These are phyloP conservation scores for Chymomyza fuscimana DNA, from an alignment of 2,888 invertebrate species.

Conservation along the genomic window DNA sequence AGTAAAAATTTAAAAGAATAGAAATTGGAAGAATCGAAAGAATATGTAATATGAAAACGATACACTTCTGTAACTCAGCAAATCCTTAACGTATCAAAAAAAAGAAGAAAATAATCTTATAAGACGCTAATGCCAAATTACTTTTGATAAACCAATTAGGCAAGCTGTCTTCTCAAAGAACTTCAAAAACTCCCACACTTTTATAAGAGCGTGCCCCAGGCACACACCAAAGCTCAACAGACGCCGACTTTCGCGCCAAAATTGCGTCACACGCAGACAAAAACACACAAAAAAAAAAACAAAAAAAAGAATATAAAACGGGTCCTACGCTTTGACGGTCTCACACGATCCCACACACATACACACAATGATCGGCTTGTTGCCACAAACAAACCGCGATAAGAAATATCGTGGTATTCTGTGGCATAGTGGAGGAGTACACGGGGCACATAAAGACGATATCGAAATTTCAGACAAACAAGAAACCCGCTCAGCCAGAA, in stretches of 20 bases:
- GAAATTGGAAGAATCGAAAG: too few relatives aligned
- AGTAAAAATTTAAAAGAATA: too few relatives aligned
- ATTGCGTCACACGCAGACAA: constrained; percentile 63
- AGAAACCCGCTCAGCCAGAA: constrained; percentile 30
- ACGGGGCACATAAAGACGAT: constrained; percentile 17
- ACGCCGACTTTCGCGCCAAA: constrained; percentile 74
- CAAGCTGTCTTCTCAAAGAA: neutral
- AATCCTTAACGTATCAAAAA: too few relatives aligned
- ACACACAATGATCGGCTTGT: constrained; percentile 60
- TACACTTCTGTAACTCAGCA: too few relatives aligned
- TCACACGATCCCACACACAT: constrained; percentile 17
- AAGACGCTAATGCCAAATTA: neutral
- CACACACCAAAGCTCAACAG: constrained; percentile 54
- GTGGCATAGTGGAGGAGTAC: neutral
- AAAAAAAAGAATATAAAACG: neutral
- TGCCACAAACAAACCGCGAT: constrained; percentile 50
- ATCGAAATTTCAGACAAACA: constrained; percentile 40
- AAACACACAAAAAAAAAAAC: constrained; percentile 16
- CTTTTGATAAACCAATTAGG: neutral
- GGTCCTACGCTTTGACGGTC: constrained; percentile 12
- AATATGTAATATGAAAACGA: too few relatives aligned
- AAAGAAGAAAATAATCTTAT: neutral
- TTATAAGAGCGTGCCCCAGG: constrained; percentile 44
- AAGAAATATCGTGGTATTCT: constrained; percentile 48
- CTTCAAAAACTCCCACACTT: constrained; percentile 5